Conservation (phyloP, 2,113 vertebrate species). For the Paralichthys olivaceus region DNA sequence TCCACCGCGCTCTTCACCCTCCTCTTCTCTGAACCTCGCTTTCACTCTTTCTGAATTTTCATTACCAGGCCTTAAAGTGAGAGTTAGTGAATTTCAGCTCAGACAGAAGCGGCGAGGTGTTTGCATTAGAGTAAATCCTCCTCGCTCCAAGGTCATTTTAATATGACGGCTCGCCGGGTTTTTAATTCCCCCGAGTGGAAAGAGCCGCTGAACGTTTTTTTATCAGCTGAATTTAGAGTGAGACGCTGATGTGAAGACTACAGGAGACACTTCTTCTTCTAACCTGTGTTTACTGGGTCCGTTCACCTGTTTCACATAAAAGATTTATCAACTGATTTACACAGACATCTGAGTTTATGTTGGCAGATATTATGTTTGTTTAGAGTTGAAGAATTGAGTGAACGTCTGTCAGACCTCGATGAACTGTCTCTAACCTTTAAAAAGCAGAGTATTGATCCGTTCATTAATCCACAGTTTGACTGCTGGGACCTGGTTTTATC, state of each 20-base stretch:
- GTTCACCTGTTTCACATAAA: neutral
- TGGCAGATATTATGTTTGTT: too few species aligned
- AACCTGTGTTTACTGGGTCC: neutral
- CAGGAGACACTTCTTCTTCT: too few species aligned
- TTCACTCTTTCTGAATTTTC: too few species aligned
- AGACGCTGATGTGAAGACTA: neutral
- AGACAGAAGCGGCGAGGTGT: neutral
- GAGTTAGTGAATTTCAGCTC: neutral
- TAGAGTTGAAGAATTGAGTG: too few species aligned
- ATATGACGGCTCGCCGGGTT: neutral
- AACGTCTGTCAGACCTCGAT: neutral
- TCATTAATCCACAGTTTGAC: neutral
- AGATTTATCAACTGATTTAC: neutral
- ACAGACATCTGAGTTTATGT: too few species aligned
- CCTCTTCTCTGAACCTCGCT: too few species aligned
- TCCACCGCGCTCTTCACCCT: neutral
- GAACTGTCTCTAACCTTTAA: neutral
- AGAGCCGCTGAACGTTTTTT: neutral
- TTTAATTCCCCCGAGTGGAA: neutral
- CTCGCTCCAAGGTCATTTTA: slow-evolving; percentile 9
- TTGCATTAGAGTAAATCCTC: slow-evolving; percentile 4
- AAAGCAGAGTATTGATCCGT: neutral
- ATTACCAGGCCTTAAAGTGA: too few species aligned
- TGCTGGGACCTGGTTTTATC: neutral
- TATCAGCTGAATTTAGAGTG: neutral